A percentile compares a stretch with the other conserved stretches of the same genome.
These are phyloP conservation scores for Xiphias gladius DNA, from an alignment of 2,113 vertebrate species.

Conservation along the genomic window DNA sequence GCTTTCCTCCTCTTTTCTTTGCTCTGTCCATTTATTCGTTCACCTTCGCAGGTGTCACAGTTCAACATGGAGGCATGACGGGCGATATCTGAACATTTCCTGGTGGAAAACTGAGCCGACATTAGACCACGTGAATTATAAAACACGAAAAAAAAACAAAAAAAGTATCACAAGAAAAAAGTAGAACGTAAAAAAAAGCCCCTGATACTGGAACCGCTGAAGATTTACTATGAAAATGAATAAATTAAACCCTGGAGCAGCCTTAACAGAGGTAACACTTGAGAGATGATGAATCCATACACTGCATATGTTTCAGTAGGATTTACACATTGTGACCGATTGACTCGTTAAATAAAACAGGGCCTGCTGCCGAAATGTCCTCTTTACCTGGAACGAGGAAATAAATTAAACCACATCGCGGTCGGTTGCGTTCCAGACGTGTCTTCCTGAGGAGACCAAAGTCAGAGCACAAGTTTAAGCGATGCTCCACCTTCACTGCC, in stretches of 20 bases:
- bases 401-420: conserved; percentile 1
- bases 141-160: neutral
- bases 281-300: neutral
- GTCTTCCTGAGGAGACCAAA: neutral
- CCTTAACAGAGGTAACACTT: neutral
- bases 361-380: neutral
- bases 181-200: neutral
- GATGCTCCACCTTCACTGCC: neutral
- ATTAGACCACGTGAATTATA: accelerated
- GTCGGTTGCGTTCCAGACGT: neutral
- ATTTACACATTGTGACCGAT: neutral
- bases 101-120: neutral
- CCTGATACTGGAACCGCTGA: neutral
- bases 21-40: neutral
- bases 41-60: neutral
- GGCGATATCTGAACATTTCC: neutral
- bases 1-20: neutral
- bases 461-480: neutral
- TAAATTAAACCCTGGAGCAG: neutral
- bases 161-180: neutral
- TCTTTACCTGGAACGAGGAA: neutral
- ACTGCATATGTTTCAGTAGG: conserved; percentile 8
- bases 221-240: neutral
- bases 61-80: neutral
- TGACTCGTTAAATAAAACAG: neutral